Percentiles rank a stretch among this genome's conserved stretches.
Evolutionary conservation across 2,888 invertebrate species (phyloP).

Genomic region (Cryptophagus acutangulus): DNA sequence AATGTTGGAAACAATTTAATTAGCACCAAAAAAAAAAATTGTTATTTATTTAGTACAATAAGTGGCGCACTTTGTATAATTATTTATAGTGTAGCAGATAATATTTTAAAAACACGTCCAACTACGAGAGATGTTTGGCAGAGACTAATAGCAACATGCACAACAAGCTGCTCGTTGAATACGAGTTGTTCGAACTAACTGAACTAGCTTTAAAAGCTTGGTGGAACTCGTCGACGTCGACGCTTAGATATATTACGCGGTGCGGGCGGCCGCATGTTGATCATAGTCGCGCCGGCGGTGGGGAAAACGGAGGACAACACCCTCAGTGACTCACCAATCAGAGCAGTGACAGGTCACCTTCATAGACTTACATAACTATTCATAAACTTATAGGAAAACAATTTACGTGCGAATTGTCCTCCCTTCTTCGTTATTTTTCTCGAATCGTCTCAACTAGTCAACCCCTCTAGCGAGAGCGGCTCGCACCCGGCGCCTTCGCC

Average conservation of each 20-base stretch:
- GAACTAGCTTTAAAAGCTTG: conserved; percentile 18
- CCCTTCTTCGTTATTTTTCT: too few species aligned
- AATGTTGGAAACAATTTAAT: too few species aligned
- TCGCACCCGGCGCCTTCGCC: too few species aligned
- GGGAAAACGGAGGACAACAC: conserved; percentile 49
- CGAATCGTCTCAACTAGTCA: too few species aligned
- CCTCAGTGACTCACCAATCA: conserved; percentile 52
- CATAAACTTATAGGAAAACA: too few species aligned
- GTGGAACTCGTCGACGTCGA: conserved; percentile 4
- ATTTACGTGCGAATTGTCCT: too few species aligned
- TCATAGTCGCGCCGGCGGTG: conserved; percentile 29
- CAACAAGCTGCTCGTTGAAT: conserved; percentile 6
- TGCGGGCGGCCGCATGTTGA: conserved; percentile 27
- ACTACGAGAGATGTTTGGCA: conserved; percentile 12
- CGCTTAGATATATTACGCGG: conserved; percentile 9
- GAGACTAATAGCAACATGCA: conserved; percentile 16
- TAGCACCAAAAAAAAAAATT: too few species aligned
- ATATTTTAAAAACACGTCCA: conserved; percentile 17
- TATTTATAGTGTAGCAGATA: too few species aligned
- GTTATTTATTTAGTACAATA: too few species aligned
- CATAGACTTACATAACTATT: too few species aligned
- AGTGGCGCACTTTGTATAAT: too few species aligned
- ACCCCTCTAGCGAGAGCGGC: too few species aligned
- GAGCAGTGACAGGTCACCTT: conserved; percentile 51
- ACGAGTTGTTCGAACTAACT: conserved; percentile 16